Percentiles rank a stretch among this genome's conserved stretches.
These are phyloP conservation scores for Crocuta crocuta DNA, from an alignment of 2,113 vertebrate species.

Conservation along the genomic window DNA sequence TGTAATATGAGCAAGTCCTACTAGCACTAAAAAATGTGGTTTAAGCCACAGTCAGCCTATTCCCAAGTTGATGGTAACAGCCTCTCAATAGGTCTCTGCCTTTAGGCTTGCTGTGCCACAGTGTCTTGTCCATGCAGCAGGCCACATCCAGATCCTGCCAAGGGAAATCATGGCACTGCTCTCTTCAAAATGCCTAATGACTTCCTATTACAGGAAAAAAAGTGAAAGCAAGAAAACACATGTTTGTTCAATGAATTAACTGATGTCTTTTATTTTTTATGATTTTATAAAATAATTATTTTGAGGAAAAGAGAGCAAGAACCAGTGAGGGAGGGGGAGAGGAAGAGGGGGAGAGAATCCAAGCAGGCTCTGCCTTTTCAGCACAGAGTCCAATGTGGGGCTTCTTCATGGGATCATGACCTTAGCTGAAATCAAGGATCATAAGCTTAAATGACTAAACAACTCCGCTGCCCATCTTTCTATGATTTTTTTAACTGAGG, in stretches of 20 bases:
- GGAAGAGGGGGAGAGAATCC: too few species aligned
- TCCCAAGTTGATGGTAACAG: neutral
- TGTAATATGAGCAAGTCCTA: neutral
- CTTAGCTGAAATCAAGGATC: too few species aligned
- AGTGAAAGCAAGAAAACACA: neutral
- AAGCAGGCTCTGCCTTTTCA: too few species aligned
- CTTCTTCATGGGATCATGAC: too few species aligned
- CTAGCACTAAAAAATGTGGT: neutral
- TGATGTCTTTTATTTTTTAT: neutral
- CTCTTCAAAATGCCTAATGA: neutral
- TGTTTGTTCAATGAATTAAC: neutral
- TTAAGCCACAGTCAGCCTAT: neutral
- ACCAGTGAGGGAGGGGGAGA: too few species aligned
- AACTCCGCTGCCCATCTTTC: neutral
- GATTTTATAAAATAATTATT: neutral
- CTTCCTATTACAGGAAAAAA: neutral
- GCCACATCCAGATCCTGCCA: neutral
- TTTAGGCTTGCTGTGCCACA: neutral
- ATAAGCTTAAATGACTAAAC: too few species aligned
- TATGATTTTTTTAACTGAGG: neutral
- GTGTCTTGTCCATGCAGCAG: neutral
- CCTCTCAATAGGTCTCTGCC: neutral
- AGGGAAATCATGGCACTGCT: accelerated
- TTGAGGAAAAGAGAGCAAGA: too few species aligned
- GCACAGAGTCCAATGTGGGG: too few species aligned